Percentiles rank a stretch among this genome's conserved stretches.
phyloP scores from a whole-genome alignment of 1,140 invertebrate species.

The Planococcus citri region DNA sequence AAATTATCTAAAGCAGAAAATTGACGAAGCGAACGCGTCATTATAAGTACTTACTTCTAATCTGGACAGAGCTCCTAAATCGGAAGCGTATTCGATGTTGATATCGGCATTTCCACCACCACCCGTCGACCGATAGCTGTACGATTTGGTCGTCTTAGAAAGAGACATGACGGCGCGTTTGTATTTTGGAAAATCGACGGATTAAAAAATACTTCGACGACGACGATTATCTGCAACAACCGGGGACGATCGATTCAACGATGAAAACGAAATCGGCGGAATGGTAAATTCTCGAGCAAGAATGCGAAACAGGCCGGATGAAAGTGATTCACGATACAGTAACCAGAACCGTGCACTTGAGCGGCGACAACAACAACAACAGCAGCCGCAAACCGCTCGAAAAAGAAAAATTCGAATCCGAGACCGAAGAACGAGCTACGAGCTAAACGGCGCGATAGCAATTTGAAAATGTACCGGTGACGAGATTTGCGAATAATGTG shows the following conservation, averaged over 20 bases:
- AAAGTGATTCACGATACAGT: too few species aligned
- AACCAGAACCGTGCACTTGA: too few species aligned
- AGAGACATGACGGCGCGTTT: constrained; percentile 22
- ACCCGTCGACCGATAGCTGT: constrained; percentile 70
- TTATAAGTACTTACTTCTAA: constrained; percentile 63
- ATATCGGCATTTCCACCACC: constrained; percentile 67
- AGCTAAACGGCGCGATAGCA: background rate
- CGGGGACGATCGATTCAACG: too few species aligned
- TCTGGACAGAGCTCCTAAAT: constrained; percentile 79
- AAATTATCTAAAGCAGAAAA: too few species aligned
- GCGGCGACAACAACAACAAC: background rate
- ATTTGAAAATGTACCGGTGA: background rate
- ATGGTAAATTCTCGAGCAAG: background rate
- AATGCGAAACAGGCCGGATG: background rate
- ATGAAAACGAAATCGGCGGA: too few species aligned
- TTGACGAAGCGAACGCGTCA: too few species aligned
- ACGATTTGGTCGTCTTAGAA: constrained; percentile 65
- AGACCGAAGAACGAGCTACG: background rate
- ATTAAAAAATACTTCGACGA: too few species aligned
- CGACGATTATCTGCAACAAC: too few species aligned
- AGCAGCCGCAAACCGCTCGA: background rate
- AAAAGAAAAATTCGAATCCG: background rate
- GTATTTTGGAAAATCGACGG: background rate
- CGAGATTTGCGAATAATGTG: constrained; percentile 1
- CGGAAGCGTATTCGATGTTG: constrained; percentile 84